Base-by-base conservation (phyloP, 1,140 invertebrate species). In the Drosophila pruinosa region DNA sequence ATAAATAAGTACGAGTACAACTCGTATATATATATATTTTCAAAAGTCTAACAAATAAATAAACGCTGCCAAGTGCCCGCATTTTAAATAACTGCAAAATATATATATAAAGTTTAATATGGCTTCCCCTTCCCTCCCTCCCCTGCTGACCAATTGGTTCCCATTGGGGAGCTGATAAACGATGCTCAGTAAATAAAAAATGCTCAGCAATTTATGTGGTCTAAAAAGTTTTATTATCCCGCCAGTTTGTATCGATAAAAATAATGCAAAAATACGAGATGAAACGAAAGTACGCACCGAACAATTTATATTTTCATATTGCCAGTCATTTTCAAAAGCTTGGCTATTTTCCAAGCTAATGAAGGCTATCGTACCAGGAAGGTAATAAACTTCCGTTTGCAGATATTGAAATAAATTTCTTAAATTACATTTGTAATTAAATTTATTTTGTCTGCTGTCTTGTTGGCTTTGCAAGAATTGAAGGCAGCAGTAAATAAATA, bases 1-100 rank as follows among this genome's bases (percentile, higher is more conserved):
- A 85, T 73, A 79, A 79, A 79, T 85, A 76, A 75, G 75, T 75
- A 53, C 47, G 38, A 7, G 24, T 2, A 41, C 12, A 10, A 28
- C n/a, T 12, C 39, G 69, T 72, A 75, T 78, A 75, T 75, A 72
- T 72, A 59, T 43, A 85, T 85, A 85, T 75, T 85, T 85, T 81
- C 17, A 77, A 86, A 85, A 86, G 81, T 86, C 81, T 78, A 73
- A 65, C 81, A 77, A 86, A 85, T 85, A 85, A 85, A 85, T 85
- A 85, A 86, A 65, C 45, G 45, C 45, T 58, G 59, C 63, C 80
- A 80, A 79, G 68, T 73, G 67, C 36, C 61, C 47, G 58, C 38
- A 73, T 65, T 75, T 78, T 71, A 82, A 75, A 59, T 31, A 78
- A 28, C 53, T 67, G 43, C 52, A 65, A 26, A 48, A 58, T 14